These are phyloP conservation scores for Papilio glaucus DNA, from an alignment of 1,140 invertebrate genomes.

Conservation along the genomic window DNA sequence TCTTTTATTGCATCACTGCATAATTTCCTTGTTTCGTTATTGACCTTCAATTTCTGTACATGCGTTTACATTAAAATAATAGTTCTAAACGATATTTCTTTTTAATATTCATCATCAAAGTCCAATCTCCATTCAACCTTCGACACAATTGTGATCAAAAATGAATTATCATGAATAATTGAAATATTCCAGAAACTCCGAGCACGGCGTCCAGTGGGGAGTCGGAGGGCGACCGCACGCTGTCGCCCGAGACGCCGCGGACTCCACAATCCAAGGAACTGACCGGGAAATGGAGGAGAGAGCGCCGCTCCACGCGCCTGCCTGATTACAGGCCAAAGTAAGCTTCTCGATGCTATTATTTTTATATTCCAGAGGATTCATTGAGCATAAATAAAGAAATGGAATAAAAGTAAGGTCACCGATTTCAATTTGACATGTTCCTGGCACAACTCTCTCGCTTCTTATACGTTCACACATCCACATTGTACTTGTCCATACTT, in stretches of 20 bases:
- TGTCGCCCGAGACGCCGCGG: slow-evolving; percentile 68
- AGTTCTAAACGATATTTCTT: too few species aligned
- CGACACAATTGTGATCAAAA: background rate
- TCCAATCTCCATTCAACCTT: too few species aligned
- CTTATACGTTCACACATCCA: background rate
- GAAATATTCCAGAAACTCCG: slow-evolving; percentile 72
- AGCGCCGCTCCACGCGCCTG: slow-evolving; percentile 79
- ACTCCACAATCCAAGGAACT: slow-evolving; percentile 84
- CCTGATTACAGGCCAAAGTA: slow-evolving; percentile 81
- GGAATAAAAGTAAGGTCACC: too few species aligned
- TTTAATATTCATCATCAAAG: background rate
- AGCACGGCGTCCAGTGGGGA: slow-evolving; percentile 79
- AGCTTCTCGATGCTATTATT: slow-evolving; percentile 19
- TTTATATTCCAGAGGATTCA: background rate
- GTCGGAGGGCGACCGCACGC: slow-evolving; percentile 74
- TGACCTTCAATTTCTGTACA: too few species aligned
- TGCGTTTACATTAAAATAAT: too few species aligned
- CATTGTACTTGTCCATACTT: too few species aligned
- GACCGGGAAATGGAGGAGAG: slow-evolving; percentile 87
- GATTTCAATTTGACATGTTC: background rate
- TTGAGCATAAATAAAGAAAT: background rate
- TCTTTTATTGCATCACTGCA: too few species aligned
- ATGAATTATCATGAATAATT: slow-evolving; percentile 33
- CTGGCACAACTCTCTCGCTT: background rate
- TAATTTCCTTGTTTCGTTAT: too few species aligned